Conservation (phyloP, 2,797 vertebrate species). For the Phataginus tricuspis region DNA sequence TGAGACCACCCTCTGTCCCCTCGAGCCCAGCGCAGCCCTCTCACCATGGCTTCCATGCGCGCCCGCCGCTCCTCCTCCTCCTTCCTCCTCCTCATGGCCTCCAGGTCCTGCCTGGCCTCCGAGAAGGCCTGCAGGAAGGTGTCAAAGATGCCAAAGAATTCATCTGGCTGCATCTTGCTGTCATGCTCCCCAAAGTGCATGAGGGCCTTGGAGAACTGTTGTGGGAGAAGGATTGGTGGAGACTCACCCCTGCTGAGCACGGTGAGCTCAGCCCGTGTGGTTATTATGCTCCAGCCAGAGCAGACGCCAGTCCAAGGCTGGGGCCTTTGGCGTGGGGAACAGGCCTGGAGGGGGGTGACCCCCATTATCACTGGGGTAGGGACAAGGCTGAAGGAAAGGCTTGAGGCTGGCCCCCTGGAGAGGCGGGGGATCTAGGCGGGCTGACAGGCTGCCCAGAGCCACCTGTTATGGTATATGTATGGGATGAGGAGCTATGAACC, state of each 20-base stretch:
- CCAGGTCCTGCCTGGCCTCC: conserved; percentile 96
- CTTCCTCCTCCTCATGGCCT: conserved; percentile 96
- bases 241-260: neutral
- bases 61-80: conserved; percentile 97
- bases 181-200: conserved; percentile 96
- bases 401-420: neutral
- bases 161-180: conserved; percentile 96
- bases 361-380: neutral
- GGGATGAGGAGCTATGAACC: neutral
- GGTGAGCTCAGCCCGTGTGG: too few relatives aligned
- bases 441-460: neutral
- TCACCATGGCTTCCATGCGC: conserved; percentile 97
- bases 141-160: conserved; percentile 99
- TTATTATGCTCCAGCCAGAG: neutral
- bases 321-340: neutral
- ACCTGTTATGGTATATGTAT: neutral
- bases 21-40: neutral
- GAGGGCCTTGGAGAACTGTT: conserved; percentile 94
- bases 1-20: neutral
- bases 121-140: conserved; percentile 96
- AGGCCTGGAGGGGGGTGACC: neutral
- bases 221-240: neutral
- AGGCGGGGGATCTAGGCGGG: neutral
- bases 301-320: neutral
- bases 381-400: neutral